Base-by-base conservation (phyloP, 2,113 vertebrate species). In the Bos taurus region DNA sequence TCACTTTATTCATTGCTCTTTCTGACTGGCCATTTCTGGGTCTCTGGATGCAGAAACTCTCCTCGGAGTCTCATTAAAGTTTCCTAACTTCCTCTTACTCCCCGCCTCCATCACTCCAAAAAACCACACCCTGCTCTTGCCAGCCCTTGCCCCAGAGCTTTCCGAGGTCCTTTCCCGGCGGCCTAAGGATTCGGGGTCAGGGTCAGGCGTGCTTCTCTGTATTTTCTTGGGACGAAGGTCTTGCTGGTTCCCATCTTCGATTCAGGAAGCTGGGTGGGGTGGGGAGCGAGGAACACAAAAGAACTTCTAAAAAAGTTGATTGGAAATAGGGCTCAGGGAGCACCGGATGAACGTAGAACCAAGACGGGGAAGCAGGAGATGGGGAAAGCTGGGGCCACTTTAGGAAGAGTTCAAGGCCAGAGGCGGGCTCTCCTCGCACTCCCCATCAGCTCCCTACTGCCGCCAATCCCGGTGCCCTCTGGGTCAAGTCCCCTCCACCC, bases 401-500 rank as follows among this genome's bases (percentile, higher is more conserved):
- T 0, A 25, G 77, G 28, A 64, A n/a, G 50, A 0, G 2, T n/a
- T 17, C 2, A 10, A 8, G 71, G 71, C 50, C 33, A 2, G 33
- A 33, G 33, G 23, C 7, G 2, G 60, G 16, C 9, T 95, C 21
- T 64, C 11, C 50, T 56, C 36, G 1, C 0, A 23, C 1, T 2
- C 10, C 0, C 23, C 30, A 57, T 23, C 48, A 2, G 74, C 50
- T 46, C 28, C 28, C n/a, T 6, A 5, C 28, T 6, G 23, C 23
- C 1, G 3, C 50, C 11, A 48, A 26, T 11, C n/a, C 17, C 3
- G 1, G 30, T 1, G 7, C 25, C 9, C 2, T 12, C 5, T 5
- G 60, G 15, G 62, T 17, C 77, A 7, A 10, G 1, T 10, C 11
- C 15, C 11, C 12, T 26, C 5, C 21, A 43, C 10, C 15, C 4